Conservation (phyloP, 2,888 invertebrate species). For the Stenoptilia bipunctidactyla region DNA sequence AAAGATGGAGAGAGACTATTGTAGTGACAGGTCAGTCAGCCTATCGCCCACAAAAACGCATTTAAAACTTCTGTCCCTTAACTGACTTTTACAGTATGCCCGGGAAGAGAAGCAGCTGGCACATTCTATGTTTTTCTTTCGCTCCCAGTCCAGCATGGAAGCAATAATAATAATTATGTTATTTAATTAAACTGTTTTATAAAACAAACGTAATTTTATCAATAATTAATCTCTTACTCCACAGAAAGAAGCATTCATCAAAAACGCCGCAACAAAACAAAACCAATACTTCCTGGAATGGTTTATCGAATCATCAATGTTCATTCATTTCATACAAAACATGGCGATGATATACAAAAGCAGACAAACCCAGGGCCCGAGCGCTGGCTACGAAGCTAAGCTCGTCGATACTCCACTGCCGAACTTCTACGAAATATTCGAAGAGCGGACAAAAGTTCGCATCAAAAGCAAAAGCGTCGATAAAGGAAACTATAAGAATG, state of each 20-base stretch:
- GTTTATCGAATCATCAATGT: slow-evolving; percentile 92
- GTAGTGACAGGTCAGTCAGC: too few relatives aligned
- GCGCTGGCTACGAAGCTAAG: slow-evolving; percentile 13
- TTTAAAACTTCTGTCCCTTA: too few relatives aligned
- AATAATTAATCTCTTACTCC: too few relatives aligned
- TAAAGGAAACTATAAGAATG: slow-evolving; percentile 48
- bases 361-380: slow-evolving; percentile 8
- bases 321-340: slow-evolving; percentile 78
- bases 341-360: slow-evolving; percentile 31
- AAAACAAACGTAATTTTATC: too few relatives aligned
- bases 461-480: slow-evolving; percentile 18
- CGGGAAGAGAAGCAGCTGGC: too few relatives aligned
- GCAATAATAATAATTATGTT: too few relatives aligned
- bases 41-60: too few relatives aligned
- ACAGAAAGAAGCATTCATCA: slow-evolving; percentile 81
- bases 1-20: too few relatives aligned
- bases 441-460: slow-evolving; percentile 34
- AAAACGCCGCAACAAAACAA: slow-evolving; percentile 73
- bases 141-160: too few relatives aligned
- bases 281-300: slow-evolving; percentile 84
- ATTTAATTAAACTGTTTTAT: too few relatives aligned
- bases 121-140: too few relatives aligned
- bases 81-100: too few relatives aligned
- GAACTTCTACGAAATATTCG: slow-evolving; percentile 52
- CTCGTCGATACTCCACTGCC: slow-evolving; percentile 53